Percentiles rank a stretch among this genome's conserved stretches.
Evolutionary conservation across 2,888 invertebrate genomes (phyloP).

Genomic region (Osmoderma eremita): DNA sequence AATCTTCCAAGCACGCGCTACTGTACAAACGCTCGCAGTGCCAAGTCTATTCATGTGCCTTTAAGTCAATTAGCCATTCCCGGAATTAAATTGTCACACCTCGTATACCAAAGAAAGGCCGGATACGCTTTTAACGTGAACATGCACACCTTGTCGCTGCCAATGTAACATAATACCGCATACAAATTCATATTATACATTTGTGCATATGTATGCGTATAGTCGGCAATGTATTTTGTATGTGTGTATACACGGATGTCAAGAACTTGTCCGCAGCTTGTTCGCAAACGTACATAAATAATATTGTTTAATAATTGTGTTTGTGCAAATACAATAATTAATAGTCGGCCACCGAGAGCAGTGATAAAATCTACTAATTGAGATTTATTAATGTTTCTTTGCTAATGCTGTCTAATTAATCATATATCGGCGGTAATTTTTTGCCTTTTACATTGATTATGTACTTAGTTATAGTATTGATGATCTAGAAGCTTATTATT

Average conservation of each 20-base stretch:
- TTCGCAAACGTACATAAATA: constrained; percentile 15
- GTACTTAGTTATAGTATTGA: constrained; percentile 7
- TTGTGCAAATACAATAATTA: constrained; percentile 45
- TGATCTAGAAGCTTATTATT: background rate
- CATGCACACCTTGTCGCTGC: constrained; percentile 32
- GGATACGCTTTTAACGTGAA: too few relatives aligned
- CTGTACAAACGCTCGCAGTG: too few relatives aligned
- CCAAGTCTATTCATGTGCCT: too few relatives aligned
- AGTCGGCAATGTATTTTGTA: too few relatives aligned
- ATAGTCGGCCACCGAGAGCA: constrained; percentile 21
- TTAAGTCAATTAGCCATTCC: too few relatives aligned
- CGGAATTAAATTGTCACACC: too few relatives aligned
- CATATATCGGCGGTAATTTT: constrained; percentile 27
- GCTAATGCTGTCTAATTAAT: constrained; percentile 41
- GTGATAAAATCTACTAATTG: constrained; percentile 47
- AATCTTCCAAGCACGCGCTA: too few relatives aligned
- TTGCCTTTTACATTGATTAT: constrained; percentile 3
- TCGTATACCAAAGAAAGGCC: too few relatives aligned
- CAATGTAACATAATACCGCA: too few relatives aligned
- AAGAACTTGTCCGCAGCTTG: constrained; percentile 37
- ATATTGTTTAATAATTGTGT: constrained; percentile 36
- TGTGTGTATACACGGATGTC: constrained; percentile 16
- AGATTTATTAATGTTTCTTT: constrained; percentile 45
- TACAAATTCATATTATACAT: too few relatives aligned
- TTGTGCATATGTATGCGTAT: background rate